Base-by-base conservation (phyloP, 1,140 invertebrate species). In the Leptopilina clavipes region DNA sequence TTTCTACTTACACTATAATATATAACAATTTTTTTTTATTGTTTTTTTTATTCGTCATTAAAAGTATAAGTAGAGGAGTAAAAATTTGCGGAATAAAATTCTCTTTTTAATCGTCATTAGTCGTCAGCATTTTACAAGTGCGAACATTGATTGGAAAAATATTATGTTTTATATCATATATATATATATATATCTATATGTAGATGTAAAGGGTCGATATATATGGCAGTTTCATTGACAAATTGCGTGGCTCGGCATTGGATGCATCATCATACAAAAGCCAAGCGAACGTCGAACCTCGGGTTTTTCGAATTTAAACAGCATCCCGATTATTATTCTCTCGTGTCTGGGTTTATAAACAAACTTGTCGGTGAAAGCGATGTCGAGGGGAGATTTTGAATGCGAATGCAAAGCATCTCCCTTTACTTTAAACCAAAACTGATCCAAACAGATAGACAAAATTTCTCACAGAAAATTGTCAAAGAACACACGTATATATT, bases 371-470 rank as follows among this genome's bases (percentile, higher is more conserved):
- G 59, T 31, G 59, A 65, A 65, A 37, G 59, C 22, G 12, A 65
- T 65, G 59, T 65, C 59, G 59, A 65, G 22, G 59, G 59, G 59
- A 65, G 59, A 65, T 65, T 31, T 65, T 65, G 59, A 65, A 65
- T 65, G 59, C 22, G 59, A 65, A 59, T 59, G 56, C 56, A 14
- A 31, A 31, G 59, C 59, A 14, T 22, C 25, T 31, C 59, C 19
- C 22, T 65, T n/a, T 37, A 65, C 59, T 25, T 25, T 11, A 31
- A 65, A 10, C 59, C 37, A 40, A 12, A 65, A 31, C 59, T 31
- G 59, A 65, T n/a, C 59, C 12, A n/a, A 12, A 25, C 22, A 31
- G n/a, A 65, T n/a, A 40, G 0, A 40, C 37, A 65, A 22, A 65
- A 65, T 31, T 65, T 65, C 22, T 65, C 59, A 65, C 31, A 19